These are phyloP conservation scores for Hemiscyllium ocellatum DNA, from an alignment of 2,113 vertebrate species.

Conservation along the genomic window DNA sequence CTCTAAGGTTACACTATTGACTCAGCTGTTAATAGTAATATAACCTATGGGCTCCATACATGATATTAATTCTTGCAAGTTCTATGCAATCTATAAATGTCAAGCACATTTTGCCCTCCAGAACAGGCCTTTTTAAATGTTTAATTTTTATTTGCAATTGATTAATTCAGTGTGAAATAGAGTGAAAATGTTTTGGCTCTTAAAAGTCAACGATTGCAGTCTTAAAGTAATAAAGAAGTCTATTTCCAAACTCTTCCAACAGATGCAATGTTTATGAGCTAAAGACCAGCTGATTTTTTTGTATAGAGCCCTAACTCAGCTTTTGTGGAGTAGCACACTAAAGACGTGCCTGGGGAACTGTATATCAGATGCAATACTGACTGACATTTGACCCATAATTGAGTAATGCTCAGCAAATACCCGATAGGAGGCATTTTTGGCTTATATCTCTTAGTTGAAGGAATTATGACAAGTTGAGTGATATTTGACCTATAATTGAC, in stretches of 20 bases:
- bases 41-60: conserved; percentile 21
- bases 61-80: not conserved
- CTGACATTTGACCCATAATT: conserved; percentile 27
- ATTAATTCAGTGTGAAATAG: not conserved
- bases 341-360: not conserved
- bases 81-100: conserved; percentile 34
- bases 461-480: conserved; percentile 29
- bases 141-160: conserved; percentile 29
- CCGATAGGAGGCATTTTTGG: conserved; percentile 38
- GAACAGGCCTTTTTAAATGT: conserved; percentile 9
- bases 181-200: not conserved
- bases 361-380: not conserved
- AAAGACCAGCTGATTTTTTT: conserved; percentile 16
- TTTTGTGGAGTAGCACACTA: conserved; percentile 14
- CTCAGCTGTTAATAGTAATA: conserved; percentile 34
- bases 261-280: conserved; percentile 14
- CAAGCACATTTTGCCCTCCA: conserved; percentile 21
- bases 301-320: not conserved
- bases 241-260: conserved; percentile 3
- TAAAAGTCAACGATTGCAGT: not conserved
- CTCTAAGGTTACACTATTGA: conserved; percentile 1
- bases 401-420: conserved; percentile 38
- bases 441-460: not conserved
- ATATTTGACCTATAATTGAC: conserved; percentile 50
- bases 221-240: not conserved